A percentile compares a stretch with the other conserved stretches of the same genome.
phyloP scores from a whole-genome alignment of 2,797 vertebrate genomes.

The Acridotheres tristis region DNA sequence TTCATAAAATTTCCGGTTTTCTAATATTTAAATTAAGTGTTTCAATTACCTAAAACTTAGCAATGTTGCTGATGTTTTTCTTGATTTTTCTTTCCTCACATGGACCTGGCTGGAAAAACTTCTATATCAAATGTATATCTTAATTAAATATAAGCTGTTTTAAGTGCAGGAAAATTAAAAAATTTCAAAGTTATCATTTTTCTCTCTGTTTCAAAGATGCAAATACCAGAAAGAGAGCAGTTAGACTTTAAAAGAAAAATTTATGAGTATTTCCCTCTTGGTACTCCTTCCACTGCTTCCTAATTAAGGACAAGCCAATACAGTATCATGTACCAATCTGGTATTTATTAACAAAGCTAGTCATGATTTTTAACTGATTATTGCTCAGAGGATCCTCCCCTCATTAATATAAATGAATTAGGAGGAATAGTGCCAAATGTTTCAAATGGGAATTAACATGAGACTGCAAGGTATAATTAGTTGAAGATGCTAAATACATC shows the following conservation, averaged over 20 bases:
- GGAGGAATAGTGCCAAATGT: slow-evolving; percentile 67
- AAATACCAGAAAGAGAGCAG: slow-evolving; percentile 64
- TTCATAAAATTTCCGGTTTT: slow-evolving; percentile 37
- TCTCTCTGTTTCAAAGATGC: slow-evolving; percentile 45
- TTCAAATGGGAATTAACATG: slow-evolving; percentile 66
- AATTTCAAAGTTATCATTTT: slow-evolving; percentile 40
- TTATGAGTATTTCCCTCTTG: slow-evolving; percentile 61
- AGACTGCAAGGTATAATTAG: slow-evolving; percentile 72
- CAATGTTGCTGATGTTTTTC: slow-evolving; percentile 2
- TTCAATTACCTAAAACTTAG: slow-evolving; percentile 43
- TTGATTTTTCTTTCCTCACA: slow-evolving; percentile 24
- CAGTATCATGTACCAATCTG: slow-evolving; percentile 60
- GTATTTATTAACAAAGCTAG: slow-evolving; percentile 74
- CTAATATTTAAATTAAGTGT: slow-evolving; percentile 52
- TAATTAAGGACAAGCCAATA: slow-evolving; percentile 69
- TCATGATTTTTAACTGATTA: slow-evolving; percentile 73
- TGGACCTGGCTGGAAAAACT: slow-evolving; percentile 11
- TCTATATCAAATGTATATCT: slow-evolving; percentile 38
- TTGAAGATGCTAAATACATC: slow-evolving; percentile 68
- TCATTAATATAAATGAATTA: slow-evolving; percentile 75
- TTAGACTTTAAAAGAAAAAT: slow-evolving; percentile 65
- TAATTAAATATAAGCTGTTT: slow-evolving; percentile 66
- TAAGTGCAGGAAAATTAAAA: slow-evolving; percentile 26
- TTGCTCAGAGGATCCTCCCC: slow-evolving; percentile 67
- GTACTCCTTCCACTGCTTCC: slow-evolving; percentile 57